Conservation (phyloP, 2,797 vertebrate genomes). For the Argya squamiceps region DNA sequence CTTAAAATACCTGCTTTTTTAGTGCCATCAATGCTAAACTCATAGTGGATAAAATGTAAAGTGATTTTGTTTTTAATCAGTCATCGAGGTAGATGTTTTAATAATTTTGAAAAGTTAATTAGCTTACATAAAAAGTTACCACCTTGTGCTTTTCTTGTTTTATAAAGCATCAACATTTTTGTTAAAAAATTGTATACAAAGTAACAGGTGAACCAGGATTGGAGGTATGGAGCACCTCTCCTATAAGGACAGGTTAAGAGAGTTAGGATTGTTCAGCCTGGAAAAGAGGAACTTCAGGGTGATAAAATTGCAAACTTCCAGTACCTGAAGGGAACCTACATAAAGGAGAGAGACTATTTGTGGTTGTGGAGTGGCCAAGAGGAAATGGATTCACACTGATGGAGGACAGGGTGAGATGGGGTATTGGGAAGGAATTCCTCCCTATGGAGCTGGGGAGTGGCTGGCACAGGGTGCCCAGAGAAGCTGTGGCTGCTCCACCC, state of each 20-base stretch:
- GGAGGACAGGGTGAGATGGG: background rate
- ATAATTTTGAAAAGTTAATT: background rate
- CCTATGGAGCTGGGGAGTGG: rapidly evolving
- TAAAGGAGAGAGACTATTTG: background rate
- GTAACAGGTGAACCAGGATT: background rate
- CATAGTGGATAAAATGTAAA: background rate
- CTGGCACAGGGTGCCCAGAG: background rate
- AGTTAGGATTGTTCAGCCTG: background rate
- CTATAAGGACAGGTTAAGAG: background rate
- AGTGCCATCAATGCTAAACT: background rate
- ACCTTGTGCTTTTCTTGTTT: background rate
- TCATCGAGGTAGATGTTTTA: background rate
- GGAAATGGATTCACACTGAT: background rate
- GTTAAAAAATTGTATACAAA: background rate
- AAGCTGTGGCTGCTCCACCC: background rate
- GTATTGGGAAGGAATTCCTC: background rate
- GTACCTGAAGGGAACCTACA: background rate
- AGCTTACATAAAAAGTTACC: background rate
- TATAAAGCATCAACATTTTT: background rate
- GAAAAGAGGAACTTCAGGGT: background rate
- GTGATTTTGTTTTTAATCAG: background rate
- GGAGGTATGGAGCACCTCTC: background rate
- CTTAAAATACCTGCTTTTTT: background rate
- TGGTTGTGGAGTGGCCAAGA: background rate
- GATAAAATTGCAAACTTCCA: rapidly evolving